Percentiles rank a stretch among this genome's conserved stretches.
These are phyloP conservation scores for Hippasteria phrygiana DNA, from an alignment of 53 echinoderm and acorn worm species.

Conservation along the genomic window DNA sequence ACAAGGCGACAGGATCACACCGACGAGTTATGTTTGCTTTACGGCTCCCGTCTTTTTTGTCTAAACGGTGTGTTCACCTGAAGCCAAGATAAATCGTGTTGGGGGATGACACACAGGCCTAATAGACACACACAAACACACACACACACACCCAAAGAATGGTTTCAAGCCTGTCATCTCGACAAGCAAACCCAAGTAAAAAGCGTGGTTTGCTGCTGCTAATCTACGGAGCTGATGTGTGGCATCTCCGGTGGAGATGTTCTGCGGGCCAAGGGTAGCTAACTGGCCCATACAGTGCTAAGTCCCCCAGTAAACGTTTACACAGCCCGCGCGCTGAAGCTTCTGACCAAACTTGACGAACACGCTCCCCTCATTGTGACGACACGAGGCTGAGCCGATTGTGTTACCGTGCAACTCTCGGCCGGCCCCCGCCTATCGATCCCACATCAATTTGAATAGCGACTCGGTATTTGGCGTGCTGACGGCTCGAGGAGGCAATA, in stretches of 20 bases:
- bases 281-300: too few relatives aligned
- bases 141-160: constrained; percentile 25
- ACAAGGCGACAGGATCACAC: constrained; percentile 5
- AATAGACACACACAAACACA: constrained; percentile 18
- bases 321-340: constrained; percentile 11
- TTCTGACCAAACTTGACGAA: constrained; percentile 25
- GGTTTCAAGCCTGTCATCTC: neutral
- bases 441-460: constrained; percentile 54
- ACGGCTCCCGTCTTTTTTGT: constrained; percentile 45
- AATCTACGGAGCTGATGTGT: too few relatives aligned
- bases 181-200: neutral
- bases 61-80: constrained; percentile 61
- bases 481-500: constrained; percentile 20
- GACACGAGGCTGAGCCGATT: constrained; percentile 35
- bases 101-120: too few relatives aligned
- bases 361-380: constrained; percentile 21
- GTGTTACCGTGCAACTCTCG: too few relatives aligned
- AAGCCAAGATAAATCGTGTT: constrained; percentile 40
- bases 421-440: too few relatives aligned
- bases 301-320: constrained; percentile 18
- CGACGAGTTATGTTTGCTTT: constrained; percentile 36
- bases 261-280: too few relatives aligned
- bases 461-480: constrained; percentile 36
- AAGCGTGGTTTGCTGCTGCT: neutral
- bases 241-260: neutral